phyloP scores from a whole-genome alignment of 2,797 vertebrate genomes.

The Diceros bicornis region DNA sequence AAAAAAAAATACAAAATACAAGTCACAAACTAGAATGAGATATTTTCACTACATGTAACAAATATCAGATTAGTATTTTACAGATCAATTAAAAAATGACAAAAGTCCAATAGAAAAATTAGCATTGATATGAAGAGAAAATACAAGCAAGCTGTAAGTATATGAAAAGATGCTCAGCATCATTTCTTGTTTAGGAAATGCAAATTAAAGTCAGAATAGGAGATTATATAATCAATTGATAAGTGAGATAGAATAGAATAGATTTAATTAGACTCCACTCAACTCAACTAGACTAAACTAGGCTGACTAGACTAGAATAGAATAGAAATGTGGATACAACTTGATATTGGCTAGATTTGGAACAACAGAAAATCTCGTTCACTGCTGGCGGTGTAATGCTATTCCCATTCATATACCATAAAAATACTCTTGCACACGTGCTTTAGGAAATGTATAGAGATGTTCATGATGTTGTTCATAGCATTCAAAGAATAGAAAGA shows the following conservation, averaged over 20 bases:
- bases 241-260: background rate
- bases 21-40: background rate
- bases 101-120: background rate
- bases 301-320: background rate
- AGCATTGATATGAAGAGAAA: constrained; percentile 5
- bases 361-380: background rate
- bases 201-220: background rate
- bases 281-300: background rate
- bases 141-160: background rate
- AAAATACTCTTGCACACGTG: background rate
- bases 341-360: background rate
- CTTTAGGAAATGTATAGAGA: background rate
- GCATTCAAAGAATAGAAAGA: background rate
- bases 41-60: background rate
- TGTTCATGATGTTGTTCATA: background rate
- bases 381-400: too few relatives aligned
- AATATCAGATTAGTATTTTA: background rate
- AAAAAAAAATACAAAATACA: background rate
- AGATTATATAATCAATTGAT: background rate
- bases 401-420: background rate
- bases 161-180: background rate
- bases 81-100: background rate
- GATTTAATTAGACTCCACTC: background rate
- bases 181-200: background rate
- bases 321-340: background rate